A percentile compares a stretch with the other conserved stretches of the same genome.
Conservation (phyloP, 2,888 invertebrate species). For the Drosophila anomelani region DNA sequence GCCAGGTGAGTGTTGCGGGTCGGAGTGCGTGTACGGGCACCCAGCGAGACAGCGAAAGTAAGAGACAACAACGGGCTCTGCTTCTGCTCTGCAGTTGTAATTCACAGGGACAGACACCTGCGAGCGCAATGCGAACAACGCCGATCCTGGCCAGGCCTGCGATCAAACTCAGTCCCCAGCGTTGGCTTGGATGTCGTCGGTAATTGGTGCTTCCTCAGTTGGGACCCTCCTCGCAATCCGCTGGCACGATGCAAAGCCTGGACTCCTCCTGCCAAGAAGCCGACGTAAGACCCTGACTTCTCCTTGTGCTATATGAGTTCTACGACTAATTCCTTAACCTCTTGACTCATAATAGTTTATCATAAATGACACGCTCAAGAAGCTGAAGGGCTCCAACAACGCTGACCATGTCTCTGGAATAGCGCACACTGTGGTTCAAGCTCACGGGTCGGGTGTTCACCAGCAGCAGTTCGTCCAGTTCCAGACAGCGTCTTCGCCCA, state of each 20-base stretch:
- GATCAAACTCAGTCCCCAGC: constrained; percentile 48
- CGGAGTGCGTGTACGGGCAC: not conserved
- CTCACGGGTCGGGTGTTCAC: constrained; percentile 60
- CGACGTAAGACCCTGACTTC: constrained; percentile 85
- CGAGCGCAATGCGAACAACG: constrained; percentile 68
- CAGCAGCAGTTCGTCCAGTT: constrained; percentile 53
- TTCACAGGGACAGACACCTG: constrained; percentile 72
- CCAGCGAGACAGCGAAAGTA: constrained; percentile 36
- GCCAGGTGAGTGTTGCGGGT: constrained; percentile 25
- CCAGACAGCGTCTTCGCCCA: constrained; percentile 54
- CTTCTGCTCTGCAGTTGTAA: constrained; percentile 60
- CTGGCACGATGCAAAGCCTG: constrained; percentile 88
- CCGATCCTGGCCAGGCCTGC: constrained; percentile 64
- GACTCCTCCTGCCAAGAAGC: constrained; percentile 89
- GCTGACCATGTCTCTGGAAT: constrained; percentile 62
- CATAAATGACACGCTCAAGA: constrained; percentile 84
- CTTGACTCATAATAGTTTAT: constrained; percentile 76
- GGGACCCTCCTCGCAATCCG: constrained; percentile 70
- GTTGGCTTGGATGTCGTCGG: constrained; percentile 82
- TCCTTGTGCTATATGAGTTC: no score
- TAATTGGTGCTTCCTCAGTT: constrained; percentile 60
- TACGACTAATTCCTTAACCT: not conserved
- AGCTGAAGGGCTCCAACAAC: constrained; percentile 82
- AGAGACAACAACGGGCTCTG: constrained; percentile 49
- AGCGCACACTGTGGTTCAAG: constrained; percentile 57